Evolutionary conservation across 2,797 vertebrate species (phyloP).

Genomic region (Premnoplex brunnescens): DNA sequence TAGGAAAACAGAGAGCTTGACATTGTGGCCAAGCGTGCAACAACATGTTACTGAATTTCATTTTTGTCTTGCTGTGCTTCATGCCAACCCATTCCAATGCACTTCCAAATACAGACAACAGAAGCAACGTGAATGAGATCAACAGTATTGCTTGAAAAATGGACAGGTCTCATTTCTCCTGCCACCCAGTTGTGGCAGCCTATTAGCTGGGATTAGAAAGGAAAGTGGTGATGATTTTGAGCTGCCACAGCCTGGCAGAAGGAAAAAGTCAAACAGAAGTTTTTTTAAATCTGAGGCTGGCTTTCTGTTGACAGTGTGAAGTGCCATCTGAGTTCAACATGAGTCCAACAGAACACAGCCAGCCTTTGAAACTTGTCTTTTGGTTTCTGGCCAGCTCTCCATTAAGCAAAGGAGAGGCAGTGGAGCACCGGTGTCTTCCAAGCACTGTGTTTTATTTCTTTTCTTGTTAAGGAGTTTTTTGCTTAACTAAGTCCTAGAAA

Average conservation of each 20-base stretch:
- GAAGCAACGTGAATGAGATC: not conserved
- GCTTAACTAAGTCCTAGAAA: not conserved
- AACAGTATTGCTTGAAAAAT: not conserved
- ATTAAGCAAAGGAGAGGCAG: not conserved
- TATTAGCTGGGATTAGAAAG: not conserved
- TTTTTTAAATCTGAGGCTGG: not conserved
- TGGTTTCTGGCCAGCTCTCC: not conserved
- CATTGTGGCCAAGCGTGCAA: not conserved
- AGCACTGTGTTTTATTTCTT: not conserved
- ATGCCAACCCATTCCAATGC: not conserved
- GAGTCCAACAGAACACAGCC: constrained; percentile 21
- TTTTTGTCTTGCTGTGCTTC: not conserved
- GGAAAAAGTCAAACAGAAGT: not conserved
- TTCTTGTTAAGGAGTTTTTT: not conserved
- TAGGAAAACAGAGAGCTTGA: not conserved
- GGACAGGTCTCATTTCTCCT: not conserved
- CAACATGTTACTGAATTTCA: not conserved
- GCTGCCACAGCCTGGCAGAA: not conserved
- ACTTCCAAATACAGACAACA: not conserved
- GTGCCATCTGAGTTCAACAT: not conserved
- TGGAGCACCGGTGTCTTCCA: not conserved
- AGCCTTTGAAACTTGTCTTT: constrained; percentile 20
- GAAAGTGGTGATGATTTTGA: not conserved
- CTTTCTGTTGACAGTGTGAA: not conserved
- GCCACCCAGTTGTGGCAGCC: not conserved